Conservation (phyloP, 2,797 vertebrate genomes). For the Cottoperca gobio region DNA sequence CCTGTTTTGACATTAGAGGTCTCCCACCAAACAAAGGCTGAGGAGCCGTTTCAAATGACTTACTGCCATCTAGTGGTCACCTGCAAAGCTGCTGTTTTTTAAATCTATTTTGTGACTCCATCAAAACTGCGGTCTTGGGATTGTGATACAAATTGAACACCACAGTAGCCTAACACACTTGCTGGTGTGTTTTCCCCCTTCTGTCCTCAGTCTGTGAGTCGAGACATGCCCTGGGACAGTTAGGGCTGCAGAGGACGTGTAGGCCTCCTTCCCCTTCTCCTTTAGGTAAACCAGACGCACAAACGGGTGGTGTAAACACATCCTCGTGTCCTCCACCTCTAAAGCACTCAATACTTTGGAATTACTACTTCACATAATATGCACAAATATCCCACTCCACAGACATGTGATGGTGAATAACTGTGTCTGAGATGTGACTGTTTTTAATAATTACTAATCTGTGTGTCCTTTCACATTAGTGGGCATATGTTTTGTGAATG, state of each 20-base stretch:
- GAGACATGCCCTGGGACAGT: constrained; percentile 87
- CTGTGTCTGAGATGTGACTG: constrained; percentile 4
- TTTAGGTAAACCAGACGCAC: constrained; percentile 82
- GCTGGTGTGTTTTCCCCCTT: constrained; percentile 76
- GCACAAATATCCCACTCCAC: constrained; percentile 27
- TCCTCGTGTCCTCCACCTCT: constrained; percentile 36
- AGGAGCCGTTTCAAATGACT: constrained; percentile 11
- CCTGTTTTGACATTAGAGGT: constrained; percentile 4
- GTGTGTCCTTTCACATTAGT: background rate
- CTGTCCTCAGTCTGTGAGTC: constrained; percentile 87
- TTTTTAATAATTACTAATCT: constrained; percentile 4
- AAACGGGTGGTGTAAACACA: constrained; percentile 50
- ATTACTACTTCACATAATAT: constrained; percentile 32
- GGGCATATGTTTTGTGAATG: background rate
- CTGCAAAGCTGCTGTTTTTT: background rate
- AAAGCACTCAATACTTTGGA: constrained; percentile 31
- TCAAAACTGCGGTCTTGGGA: constrained; percentile 35
- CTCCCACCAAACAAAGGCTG: constrained; percentile 1
- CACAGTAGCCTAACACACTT: constrained; percentile 74
- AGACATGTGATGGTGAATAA: constrained; percentile 16
- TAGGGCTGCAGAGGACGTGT: constrained; percentile 82
- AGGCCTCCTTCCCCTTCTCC: constrained; percentile 72
- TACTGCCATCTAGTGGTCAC: constrained; percentile 74
- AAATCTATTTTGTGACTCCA: constrained; percentile 37
- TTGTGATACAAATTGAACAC: constrained; percentile 49